Percentiles rank a stretch among this genome's conserved stretches.
phyloP scores from a whole-genome alignment of 2,113 vertebrate genomes.

The Loxodonta africana region DNA sequence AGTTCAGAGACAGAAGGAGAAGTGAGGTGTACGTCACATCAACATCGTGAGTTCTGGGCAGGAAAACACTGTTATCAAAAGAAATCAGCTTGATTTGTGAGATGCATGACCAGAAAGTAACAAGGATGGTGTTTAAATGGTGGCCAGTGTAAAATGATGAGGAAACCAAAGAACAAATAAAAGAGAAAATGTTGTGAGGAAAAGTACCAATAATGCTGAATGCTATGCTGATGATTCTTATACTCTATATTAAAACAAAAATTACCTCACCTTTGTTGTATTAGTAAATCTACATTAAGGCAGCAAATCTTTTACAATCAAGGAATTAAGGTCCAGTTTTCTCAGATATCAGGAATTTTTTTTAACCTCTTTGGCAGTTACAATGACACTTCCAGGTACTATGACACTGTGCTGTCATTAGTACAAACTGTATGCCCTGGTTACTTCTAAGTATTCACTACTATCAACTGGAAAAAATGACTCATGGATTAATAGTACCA shows the following conservation, averaged over 20 bases:
- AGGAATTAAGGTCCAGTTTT: not conserved
- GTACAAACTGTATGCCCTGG: not conserved
- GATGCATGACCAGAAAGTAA: not conserved
- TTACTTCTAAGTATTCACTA: slow-evolving; percentile 3
- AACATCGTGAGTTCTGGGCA: not conserved
- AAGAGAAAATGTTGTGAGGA: not conserved
- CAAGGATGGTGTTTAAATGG: not conserved
- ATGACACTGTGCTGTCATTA: not conserved
- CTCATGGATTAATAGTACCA: not conserved
- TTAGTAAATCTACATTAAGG: not conserved
- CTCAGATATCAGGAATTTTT: not conserved
- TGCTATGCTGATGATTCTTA: not conserved
- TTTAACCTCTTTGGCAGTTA: not conserved
- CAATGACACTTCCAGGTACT: not conserved
- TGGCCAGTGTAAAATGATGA: not conserved
- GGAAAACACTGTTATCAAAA: not conserved
- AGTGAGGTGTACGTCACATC: not conserved
- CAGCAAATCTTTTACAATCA: not conserved
- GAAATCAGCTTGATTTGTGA: not conserved
- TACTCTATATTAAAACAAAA: not conserved
- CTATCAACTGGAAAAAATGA: not conserved
- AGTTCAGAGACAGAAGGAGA: not conserved
- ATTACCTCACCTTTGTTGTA: not conserved
- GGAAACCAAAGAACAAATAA: not conserved
- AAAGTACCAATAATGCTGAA: not conserved